Evolutionary conservation across 2,888 invertebrate species (phyloP).

Genomic region (Spicauda simplicius): DNA sequence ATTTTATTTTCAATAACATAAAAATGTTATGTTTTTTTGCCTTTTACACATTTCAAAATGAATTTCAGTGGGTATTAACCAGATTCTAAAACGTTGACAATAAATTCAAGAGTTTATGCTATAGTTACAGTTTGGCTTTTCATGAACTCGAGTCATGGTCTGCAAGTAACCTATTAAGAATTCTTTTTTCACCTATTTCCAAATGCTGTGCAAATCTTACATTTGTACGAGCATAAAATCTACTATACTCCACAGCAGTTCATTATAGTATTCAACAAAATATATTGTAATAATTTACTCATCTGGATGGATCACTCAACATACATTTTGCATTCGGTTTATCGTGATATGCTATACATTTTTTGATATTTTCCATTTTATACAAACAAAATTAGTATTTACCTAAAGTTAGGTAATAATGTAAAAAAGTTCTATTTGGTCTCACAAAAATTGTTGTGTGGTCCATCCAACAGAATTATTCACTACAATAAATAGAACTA

Average conservation of each 20-base stretch:
- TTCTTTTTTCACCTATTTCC: constrained; percentile 83
- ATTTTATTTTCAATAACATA: constrained; percentile 86
- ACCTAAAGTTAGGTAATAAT: constrained; percentile 73
- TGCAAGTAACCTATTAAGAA: constrained; percentile 59
- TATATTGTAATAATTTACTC: constrained; percentile 76
- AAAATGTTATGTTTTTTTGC: constrained; percentile 83
- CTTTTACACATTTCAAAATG: constrained; percentile 82
- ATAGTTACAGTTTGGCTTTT: constrained; percentile 77
- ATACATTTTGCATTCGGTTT: constrained; percentile 61
- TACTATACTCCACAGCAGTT: constrained; percentile 71
- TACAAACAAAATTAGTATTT: constrained; percentile 72
- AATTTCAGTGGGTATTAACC: constrained; percentile 77
- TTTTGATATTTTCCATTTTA: constrained; percentile 76
- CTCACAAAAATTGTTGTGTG: constrained; percentile 70
- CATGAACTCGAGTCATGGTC: constrained; percentile 69
- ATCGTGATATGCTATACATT: constrained; percentile 80
- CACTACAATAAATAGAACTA: constrained; percentile 83
- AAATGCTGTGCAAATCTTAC: constrained; percentile 70
- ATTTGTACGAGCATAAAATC: constrained; percentile 76
- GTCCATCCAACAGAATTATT: constrained; percentile 75
- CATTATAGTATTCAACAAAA: constrained; percentile 79
- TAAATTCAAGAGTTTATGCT: constrained; percentile 71
- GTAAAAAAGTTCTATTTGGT: constrained; percentile 83
- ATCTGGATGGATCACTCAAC: constrained; percentile 69
- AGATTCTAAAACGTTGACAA: constrained; percentile 76